These are phyloP conservation scores for Busseola fusca DNA, from an alignment of 2,888 invertebrate genomes.

Conservation along the genomic window DNA sequence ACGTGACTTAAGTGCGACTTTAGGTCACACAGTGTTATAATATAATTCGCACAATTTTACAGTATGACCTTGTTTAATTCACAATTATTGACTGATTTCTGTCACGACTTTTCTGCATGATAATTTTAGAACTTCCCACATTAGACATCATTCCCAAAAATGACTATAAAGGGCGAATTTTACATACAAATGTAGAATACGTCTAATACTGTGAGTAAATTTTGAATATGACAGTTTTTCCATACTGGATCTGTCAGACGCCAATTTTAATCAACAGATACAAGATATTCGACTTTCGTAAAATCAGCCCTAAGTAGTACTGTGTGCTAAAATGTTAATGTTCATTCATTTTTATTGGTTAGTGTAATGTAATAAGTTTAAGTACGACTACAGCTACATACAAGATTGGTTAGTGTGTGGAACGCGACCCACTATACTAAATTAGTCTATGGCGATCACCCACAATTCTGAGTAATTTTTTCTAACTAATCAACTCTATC, in stretches of 20 bases:
- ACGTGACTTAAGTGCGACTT: too few species aligned
- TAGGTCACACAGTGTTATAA: neutral
- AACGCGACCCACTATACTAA: conserved; percentile 62
- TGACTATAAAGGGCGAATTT: neutral
- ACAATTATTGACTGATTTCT: conserved; percentile 8
- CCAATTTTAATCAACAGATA: neutral
- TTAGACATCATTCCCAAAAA: conserved; percentile 6
- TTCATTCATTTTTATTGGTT: conserved; percentile 52
- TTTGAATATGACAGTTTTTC: neutral
- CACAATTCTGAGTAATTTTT: conserved; percentile 58
- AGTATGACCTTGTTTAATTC: neutral
- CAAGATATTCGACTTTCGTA: neutral
- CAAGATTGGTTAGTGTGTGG: conserved; percentile 63
- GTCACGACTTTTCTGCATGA: neutral
- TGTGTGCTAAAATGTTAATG: conserved; percentile 29
- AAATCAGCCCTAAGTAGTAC: conserved; percentile 13
- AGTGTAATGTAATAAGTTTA: conserved; percentile 58
- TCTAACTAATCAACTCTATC: conserved; percentile 47
- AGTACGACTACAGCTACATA: conserved; percentile 66
- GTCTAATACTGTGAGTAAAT: neutral
- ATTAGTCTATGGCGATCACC: conserved; percentile 56
- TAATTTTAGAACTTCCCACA: neutral
- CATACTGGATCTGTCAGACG: neutral
- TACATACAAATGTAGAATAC: neutral
- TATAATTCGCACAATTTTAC: too few species aligned